A percentile compares a stretch with the other conserved stretches of the same genome.
Conservation (phyloP, 2,113 vertebrate species). For the Upupa epops region DNA sequence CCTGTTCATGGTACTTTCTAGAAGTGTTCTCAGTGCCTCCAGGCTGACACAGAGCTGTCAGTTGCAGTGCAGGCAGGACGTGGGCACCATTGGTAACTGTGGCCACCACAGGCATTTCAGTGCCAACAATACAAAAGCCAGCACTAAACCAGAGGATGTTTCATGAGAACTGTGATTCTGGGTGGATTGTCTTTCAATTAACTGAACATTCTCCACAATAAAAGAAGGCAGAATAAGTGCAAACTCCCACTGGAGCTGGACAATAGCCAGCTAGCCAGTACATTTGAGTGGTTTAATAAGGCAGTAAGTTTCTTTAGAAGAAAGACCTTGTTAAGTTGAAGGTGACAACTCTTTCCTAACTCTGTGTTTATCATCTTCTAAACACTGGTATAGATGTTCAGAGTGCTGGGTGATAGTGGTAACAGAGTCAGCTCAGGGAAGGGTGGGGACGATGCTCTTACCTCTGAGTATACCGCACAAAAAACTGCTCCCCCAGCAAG, state of each 20-base stretch:
- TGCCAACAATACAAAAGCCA: neutral
- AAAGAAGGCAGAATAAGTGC: neutral
- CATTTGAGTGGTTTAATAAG: neutral
- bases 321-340: neutral
- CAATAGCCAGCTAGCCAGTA: neutral
- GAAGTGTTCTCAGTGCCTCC: neutral
- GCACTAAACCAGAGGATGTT: neutral
- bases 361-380: neutral
- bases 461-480: slow-evolving; percentile 62
- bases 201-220: neutral
- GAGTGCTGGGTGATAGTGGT: neutral
- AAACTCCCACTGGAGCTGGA: neutral
- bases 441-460: slow-evolving; percentile 5
- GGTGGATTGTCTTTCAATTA: neutral
- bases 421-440: neutral
- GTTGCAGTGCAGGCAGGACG: neutral
- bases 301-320: neutral
- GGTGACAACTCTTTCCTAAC: neutral
- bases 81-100: neutral
- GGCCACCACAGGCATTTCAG: neutral
- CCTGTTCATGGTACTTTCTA: neutral
- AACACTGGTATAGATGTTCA: neutral
- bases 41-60: neutral
- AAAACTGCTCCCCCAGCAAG: slow-evolving; percentile 68
- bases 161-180: neutral